Conservation (phyloP, 2,113 vertebrate genomes). For the Sclerurus mexicanus region DNA sequence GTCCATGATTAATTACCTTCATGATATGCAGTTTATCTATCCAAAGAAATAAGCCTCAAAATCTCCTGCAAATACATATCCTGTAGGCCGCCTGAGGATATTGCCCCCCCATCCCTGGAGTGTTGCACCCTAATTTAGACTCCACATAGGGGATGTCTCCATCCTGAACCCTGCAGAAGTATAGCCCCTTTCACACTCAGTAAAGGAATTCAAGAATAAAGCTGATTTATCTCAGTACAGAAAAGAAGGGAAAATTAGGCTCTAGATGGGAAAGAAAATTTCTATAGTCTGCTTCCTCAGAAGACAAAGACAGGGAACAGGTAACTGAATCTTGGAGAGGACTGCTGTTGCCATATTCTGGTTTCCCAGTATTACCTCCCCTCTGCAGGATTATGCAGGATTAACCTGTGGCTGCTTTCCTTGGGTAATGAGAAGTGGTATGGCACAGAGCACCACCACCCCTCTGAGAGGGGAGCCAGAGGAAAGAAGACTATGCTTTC, state of each 20-base stretch:
- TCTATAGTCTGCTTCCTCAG: background rate
- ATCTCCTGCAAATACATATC: background rate
- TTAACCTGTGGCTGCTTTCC: background rate
- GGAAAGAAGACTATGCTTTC: background rate
- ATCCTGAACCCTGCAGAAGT: background rate
- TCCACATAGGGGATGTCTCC: background rate
- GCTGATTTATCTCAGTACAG: background rate
- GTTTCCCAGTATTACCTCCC: background rate
- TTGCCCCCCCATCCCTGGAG: background rate
- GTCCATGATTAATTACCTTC: constrained; percentile 48
- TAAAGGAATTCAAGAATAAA: constrained; percentile 23
- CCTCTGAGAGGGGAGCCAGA: background rate
- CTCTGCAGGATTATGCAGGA: background rate
- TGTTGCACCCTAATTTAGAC: background rate
- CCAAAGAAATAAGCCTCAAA: constrained; percentile 47
- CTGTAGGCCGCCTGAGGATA: background rate
- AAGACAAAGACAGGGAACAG: background rate
- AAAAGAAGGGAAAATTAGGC: background rate
- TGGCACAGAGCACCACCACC: background rate
- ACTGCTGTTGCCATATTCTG: background rate
- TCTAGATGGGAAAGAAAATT: background rate
- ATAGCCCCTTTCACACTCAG: background rate
- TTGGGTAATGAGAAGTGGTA: background rate
- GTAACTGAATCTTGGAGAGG: background rate
- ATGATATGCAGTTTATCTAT: constrained; percentile 45